Evolutionary conservation across 2,888 invertebrate species (phyloP), one percentile per base, ranked within the genome.

Genomic region (Andrena marginata): DNA sequence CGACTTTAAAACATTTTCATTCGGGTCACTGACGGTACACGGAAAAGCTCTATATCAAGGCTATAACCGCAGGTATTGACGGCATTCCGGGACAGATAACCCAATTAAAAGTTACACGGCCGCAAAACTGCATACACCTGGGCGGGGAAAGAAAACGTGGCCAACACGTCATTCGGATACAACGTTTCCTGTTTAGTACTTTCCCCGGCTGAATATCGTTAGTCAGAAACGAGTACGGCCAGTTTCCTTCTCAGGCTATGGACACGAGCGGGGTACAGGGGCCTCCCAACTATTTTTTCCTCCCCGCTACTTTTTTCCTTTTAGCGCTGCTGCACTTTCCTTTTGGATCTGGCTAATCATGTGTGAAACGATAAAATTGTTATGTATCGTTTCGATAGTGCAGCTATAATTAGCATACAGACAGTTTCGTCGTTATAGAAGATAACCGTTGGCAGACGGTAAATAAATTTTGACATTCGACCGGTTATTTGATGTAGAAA

Each of bases 81-180:
- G 77, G 72, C 79, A 72, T 83, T 86, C 82, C 86, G 85, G 77
- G 77, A 88, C 81, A 87, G 86, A 88, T 88, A 86, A 88, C 77
- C 88, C 88, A 88, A 88, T 88, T 88, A 88, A 86, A 85, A 83
- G 80, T 75, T 77, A 74, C 64, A 71, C 77, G 20, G 68, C 77
- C 68, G 70, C 60, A 67, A 29, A 13, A 10, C 59, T 63, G 54
- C 69, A 68, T 42, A 51, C 62, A 48, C 33, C 62, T 65, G 54
- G 35, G 26, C 49, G 51, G 48, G 60, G 42, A 42, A 85, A 75
- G 77, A 85, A 87, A 80, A 82, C 64, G 63, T 71, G 49, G 42
- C 56, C 8, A 48, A 63, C 49, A 26, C 77, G 74, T n/a, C 71
- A 48, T 23, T 26, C 51, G 76, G 64, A 69, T 33, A 64, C 60